Evolutionary conservation across 2,113 vertebrate genomes (phyloP).

Genomic region (Boleophthalmus pectinirostris): DNA sequence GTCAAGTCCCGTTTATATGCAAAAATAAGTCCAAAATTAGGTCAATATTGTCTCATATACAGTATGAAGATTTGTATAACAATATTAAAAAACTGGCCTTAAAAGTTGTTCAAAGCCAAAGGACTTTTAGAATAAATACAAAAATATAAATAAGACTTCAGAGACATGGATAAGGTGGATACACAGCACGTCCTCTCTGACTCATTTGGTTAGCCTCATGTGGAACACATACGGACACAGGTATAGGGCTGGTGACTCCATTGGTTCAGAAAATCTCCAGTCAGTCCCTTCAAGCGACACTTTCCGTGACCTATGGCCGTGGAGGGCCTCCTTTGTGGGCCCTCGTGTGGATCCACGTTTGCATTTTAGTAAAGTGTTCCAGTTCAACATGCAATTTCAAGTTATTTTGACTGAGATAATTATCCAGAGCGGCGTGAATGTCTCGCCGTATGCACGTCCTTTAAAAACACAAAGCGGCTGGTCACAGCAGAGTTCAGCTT

Average conservation of each 20-base stretch:
- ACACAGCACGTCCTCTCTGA: conserved; percentile 59
- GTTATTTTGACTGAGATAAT: not conserved
- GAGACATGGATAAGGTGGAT: conserved; percentile 65
- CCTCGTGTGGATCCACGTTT: conserved; percentile 65
- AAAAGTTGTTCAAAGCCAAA: conserved; percentile 12
- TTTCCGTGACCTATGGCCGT: conserved; percentile 53
- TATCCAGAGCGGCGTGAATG: conserved; percentile 21
- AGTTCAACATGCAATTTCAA: not conserved
- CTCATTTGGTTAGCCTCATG: conserved; percentile 53
- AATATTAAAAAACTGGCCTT: conserved; percentile 34
- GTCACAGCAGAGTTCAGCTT: conserved; percentile 49
- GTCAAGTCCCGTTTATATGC: conserved; percentile 4
- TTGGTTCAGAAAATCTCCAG: conserved; percentile 37
- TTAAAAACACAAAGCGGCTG: conserved; percentile 46
- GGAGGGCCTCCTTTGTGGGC: conserved; percentile 60
- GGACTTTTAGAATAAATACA: conserved; percentile 70
- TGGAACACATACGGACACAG: conserved; percentile 50
- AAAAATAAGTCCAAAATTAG: conserved; percentile 20
- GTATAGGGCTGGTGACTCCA: conserved; percentile 46
- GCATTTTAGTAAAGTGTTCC: conserved; percentile 33
- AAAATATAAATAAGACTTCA: conserved; percentile 71
- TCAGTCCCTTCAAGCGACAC: conserved; percentile 46
- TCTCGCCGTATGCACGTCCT: conserved; percentile 12
- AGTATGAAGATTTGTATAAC: conserved; percentile 61
- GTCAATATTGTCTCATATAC: conserved; percentile 52